Evolutionary conservation across 1,140 invertebrate species (phyloP), one percentile per base, ranked within the genome.

Genomic region (Coenobita brevimanus): DNA sequence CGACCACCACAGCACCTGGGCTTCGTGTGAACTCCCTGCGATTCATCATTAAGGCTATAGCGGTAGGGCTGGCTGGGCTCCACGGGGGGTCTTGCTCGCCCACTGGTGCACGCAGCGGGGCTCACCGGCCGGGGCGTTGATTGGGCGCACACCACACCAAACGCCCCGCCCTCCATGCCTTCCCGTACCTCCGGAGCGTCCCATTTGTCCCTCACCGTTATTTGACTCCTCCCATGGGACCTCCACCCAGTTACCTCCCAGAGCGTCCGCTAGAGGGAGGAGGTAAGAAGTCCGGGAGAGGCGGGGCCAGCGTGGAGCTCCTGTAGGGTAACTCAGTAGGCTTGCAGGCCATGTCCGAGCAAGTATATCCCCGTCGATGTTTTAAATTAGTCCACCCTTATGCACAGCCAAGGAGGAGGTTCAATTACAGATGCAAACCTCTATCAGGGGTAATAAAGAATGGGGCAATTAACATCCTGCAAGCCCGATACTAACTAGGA

Each of bases 11-110:
- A 87, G 43, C 85, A 87, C 85, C 85, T 87, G 85, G 78, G 85
- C 85, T 80, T 87, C 85, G 85, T 87, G 78, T 87, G 85, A 73
- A 80, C 78, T 50, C 78, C 46, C 78, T 67, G 38, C 85, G 85
- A 87, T 87, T 80, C 85, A 87, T 87, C 85, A 87, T 87, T 80
- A 87, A 87, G 76, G 85, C 85, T 87, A 80, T 87, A 87, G 62
- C 85, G 73, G 78, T 43, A 80, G 46, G 78, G 27, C 76, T 87
- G 57, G 85, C 85, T 80, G 85, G 33, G 76, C 85, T 38, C 85
- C 64, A 57, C 85, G 33, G 85, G 85, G 76, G 85, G 85, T 81
- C 85, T 27, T 41, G 85, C 46, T 62, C 54, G 85, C 41, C 85
- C 85, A 81, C 62, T 71, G 85, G 85, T 87, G 85, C 85, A 64